Evolutionary conservation across 2,888 invertebrate genomes (phyloP).

Genomic region (Lysandra bellargus): DNA sequence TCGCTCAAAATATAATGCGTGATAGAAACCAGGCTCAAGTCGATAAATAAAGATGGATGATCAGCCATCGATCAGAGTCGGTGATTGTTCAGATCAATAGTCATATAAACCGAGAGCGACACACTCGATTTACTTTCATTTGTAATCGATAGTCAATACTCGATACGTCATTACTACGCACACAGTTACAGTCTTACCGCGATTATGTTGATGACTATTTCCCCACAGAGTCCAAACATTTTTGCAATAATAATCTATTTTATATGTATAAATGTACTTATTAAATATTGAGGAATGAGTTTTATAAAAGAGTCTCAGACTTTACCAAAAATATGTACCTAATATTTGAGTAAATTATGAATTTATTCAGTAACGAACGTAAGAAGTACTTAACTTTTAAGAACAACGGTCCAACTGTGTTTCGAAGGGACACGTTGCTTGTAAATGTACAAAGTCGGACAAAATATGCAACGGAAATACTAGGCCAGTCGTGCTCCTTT

Average conservation of each 20-base stretch:
- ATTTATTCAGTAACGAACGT: not conserved
- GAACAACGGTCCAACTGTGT: not conserved
- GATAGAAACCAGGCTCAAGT: not conserved
- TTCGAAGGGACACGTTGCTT: not conserved
- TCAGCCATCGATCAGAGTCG: conserved; percentile 7
- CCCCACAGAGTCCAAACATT: not conserved
- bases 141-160: conserved; percentile 6
- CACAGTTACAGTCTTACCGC: not conserved
- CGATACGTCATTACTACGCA: conserved; percentile 1
- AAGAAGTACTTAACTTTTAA: not conserved
- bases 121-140: conserved; percentile 29
- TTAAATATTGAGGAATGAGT: no score
- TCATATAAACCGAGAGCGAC: conserved; percentile 13
- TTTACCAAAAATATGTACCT: not conserved
- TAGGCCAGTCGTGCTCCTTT: conserved; percentile 1
- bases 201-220: not conserved
- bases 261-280: no score
- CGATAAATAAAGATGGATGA: conserved; percentile 10
- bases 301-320: no score
- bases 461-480: conserved; percentile 5
- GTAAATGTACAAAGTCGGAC: conserved; percentile 12
- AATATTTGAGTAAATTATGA: not conserved
- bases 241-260: not conserved
- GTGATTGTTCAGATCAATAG: conserved; percentile 12
- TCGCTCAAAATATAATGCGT: not conserved